A percentile compares a stretch with the other conserved stretches of the same genome.
Evolutionary conservation across 2,113 vertebrate species (phyloP).

Genomic region (Hemichromis elongatus): DNA sequence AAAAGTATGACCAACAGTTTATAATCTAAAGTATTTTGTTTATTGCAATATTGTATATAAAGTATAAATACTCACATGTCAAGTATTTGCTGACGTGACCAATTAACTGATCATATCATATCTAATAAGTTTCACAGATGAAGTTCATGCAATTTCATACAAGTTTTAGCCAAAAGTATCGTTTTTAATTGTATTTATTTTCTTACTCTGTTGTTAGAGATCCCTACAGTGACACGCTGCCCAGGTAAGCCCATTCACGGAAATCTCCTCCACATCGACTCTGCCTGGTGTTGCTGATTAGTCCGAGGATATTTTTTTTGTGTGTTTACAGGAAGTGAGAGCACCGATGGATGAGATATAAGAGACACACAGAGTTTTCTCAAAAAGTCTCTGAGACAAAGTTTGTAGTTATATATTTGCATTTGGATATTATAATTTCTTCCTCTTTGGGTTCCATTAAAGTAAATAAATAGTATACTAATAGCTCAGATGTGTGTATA

Average conservation of each 20-base stretch:
- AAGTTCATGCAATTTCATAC: too few species aligned
- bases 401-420: neutral
- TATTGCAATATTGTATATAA: neutral
- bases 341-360: neutral
- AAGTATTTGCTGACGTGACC: too few species aligned
- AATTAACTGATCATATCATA: too few species aligned
- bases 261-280: neutral
- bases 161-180: too few species aligned
- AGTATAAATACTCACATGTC: neutral
- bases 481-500: neutral
- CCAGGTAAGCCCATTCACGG: slow-evolving; percentile 54
- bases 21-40: neutral
- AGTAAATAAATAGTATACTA: neutral
- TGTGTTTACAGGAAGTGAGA: slow-evolving; percentile 37
- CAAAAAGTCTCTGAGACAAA: neutral
- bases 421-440: neutral
- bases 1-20: neutral
- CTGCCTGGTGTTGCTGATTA: neutral
- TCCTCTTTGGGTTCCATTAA: neutral
- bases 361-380: neutral
- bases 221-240: slow-evolving; percentile 68
- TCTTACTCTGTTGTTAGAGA: slow-evolving; percentile 48
- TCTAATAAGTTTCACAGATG: too few species aligned
- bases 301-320: neutral
- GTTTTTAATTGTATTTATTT: neutral